phyloP scores from a whole-genome alignment of 2,888 invertebrate genomes.

The Cordilura impudica region DNA sequence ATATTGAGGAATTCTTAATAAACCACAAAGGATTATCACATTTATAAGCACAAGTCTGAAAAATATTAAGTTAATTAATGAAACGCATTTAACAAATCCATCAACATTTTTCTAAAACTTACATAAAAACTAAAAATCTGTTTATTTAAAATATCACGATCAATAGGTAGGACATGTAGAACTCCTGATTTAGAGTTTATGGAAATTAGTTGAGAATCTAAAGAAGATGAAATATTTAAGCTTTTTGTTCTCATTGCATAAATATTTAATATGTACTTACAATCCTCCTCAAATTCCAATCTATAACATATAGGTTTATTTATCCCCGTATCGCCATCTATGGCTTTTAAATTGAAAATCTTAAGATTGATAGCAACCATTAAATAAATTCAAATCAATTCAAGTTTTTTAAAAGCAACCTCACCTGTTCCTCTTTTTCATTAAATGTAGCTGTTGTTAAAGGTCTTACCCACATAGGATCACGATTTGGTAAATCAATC shows the following conservation, averaged over 20 bases:
- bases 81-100: not conserved
- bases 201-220: slow-evolving; percentile 64
- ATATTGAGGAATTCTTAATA: slow-evolving; percentile 75
- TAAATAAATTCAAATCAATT: not conserved
- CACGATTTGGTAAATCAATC: slow-evolving; percentile 80
- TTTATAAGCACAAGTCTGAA: slow-evolving; percentile 79
- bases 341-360: slow-evolving; percentile 79
- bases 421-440: slow-evolving; percentile 78
- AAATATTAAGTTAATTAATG: not conserved
- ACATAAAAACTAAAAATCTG: slow-evolving; percentile 78
- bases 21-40: slow-evolving; percentile 70
- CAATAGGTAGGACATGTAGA: slow-evolving; percentile 71
- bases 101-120: slow-evolving; percentile 15
- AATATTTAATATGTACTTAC: slow-evolving; percentile 70
- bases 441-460: slow-evolving; percentile 80
- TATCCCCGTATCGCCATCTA: slow-evolving; percentile 82
- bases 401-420: not conserved
- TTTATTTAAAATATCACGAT: slow-evolving; percentile 78
- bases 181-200: slow-evolving; percentile 64
- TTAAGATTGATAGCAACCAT: slow-evolving; percentile 44
- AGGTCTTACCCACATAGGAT: slow-evolving; percentile 81
- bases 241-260: not conserved
- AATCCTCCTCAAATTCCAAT: slow-evolving; percentile 76
- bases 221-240: not conserved
- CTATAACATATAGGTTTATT: slow-evolving; percentile 80